Base-by-base conservation (phyloP, 2,888 invertebrate species). In the Silvanus unidentatus region DNA sequence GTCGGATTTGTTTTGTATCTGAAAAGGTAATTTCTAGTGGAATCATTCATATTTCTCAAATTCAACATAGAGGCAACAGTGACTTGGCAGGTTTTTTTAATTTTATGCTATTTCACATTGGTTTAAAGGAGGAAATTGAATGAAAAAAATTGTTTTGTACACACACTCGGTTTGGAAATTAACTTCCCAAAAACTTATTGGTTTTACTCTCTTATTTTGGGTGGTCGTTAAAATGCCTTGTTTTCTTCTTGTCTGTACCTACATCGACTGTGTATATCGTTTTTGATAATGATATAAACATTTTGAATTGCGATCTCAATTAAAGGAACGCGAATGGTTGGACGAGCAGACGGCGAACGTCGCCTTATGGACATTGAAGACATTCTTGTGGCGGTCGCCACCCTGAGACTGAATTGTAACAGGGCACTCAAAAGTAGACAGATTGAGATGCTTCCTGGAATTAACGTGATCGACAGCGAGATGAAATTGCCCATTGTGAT, bases 401-500 rank as follows among this genome's bases (percentile, higher is more conserved):
- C 52, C 53, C 48, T 46, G 49, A 47, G 50, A 42, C 52, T 45
- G 40, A 57, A 53, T 53, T 57, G 58, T 58, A 50, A 50, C 53
- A 45, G 48, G 42, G 48, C 22, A 48, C 52, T 52, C 53, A 52
- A 50, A 60, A 58, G 57, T 59, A 55, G 62, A 56, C 58, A 58
- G 57, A 59, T 63, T 59, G 58, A 53, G 54, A 50, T 44, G 49
- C 54, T 67, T 66, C 68, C 57, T 54, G 57, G 66, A 68, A 66
- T 52, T 49, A 55, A 64, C 64, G 64, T 67, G 67, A 68, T 68
- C 65, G 67, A 68, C 67, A 66, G 64, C 59, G 62, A 43, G 58
- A 60, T 62, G 60, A 63, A 65, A 66, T 66, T 63, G 57, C 61
- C 65, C 61, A 65, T 65, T 65, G 65, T 65, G 65, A 66, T 64